Percentiles rank a stretch among this genome's conserved stretches.
Conservation (phyloP, 2,797 vertebrate species). For the Gadopsis marmoratus region DNA sequence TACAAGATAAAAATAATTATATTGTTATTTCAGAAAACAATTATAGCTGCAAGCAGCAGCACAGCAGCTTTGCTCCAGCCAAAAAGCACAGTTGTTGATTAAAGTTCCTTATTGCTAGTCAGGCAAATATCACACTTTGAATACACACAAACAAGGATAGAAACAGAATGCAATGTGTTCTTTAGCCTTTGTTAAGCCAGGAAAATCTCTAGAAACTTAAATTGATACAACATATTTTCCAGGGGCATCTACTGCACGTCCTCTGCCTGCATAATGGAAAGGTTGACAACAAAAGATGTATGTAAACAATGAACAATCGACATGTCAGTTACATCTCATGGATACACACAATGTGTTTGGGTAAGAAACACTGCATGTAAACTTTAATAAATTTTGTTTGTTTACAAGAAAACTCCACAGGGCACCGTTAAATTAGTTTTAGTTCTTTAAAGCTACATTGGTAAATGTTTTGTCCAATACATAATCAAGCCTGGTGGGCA, state of each 20-base stretch:
- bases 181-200: neutral
- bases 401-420: neutral
- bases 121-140: neutral
- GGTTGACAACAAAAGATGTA: neutral
- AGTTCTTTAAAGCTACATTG: neutral
- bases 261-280: neutral
- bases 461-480: neutral
- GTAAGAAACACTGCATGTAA: neutral
- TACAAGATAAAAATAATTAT: conserved; percentile 40
- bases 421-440: neutral
- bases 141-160: neutral
- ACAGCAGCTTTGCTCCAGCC: neutral
- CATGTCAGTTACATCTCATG: neutral
- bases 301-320: neutral
- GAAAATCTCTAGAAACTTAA: neutral
- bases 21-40: conserved; percentile 1
- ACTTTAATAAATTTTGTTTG: neutral
- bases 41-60: neutral
- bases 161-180: neutral
- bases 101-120: neutral
- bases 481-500: neutral
- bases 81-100: neutral
- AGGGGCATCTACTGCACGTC: neutral
- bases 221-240: neutral
- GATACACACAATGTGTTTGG: neutral